Conservation (phyloP, 1,140 invertebrate genomes). For the Camponotus pennsylvanicus region DNA sequence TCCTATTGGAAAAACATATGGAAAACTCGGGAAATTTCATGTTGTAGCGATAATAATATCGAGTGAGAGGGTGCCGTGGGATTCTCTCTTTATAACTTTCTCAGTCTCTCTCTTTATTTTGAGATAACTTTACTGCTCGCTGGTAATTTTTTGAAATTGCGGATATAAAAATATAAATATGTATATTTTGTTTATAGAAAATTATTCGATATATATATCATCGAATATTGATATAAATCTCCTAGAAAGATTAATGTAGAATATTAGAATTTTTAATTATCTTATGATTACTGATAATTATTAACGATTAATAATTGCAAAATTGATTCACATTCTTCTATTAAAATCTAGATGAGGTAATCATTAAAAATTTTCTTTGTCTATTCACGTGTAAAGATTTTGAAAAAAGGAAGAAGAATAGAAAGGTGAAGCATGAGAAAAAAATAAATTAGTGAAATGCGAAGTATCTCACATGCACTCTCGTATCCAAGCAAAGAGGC, state of each 20-base stretch:
- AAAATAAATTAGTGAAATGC: conserved; percentile 62
- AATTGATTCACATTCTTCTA: not conserved
- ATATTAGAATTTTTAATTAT: not conserved
- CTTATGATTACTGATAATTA: not conserved
- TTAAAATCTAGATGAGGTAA: not conserved
- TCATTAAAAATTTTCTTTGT: conserved; percentile 27
- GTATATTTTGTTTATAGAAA: not conserved
- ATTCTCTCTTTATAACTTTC: conserved; percentile 46
- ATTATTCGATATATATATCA: not conserved
- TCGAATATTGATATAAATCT: not conserved
- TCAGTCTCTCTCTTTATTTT: conserved; percentile 2
- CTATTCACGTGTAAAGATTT: not conserved
- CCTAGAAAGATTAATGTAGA: no score
- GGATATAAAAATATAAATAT: not conserved
- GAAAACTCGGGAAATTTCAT: conserved; percentile 43
- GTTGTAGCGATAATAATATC: conserved; percentile 19
- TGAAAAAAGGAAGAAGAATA: conserved; percentile 34
- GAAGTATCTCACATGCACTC: conserved; percentile 40
- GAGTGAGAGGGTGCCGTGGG: conserved; percentile 47
- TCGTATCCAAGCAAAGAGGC: conserved; percentile 48
- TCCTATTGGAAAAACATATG: conserved; percentile 26
- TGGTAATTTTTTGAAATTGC: not conserved
- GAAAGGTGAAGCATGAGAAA: conserved; percentile 18
- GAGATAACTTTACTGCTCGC: not conserved
- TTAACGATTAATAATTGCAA: not conserved